Conservation (phyloP, 1,140 invertebrate genomes). For the Stegodyphus mimosarum region DNA sequence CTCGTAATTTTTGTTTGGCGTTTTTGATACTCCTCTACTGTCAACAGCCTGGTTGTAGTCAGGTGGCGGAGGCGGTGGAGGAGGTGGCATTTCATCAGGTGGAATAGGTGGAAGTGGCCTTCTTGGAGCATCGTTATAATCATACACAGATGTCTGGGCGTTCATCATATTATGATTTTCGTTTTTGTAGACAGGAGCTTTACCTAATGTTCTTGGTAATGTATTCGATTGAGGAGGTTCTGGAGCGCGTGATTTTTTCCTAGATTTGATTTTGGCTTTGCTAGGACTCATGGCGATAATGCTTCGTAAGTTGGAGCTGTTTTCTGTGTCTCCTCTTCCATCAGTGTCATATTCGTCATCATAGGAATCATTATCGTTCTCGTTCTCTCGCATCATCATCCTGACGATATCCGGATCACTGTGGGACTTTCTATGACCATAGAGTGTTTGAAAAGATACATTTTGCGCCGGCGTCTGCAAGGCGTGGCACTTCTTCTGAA, state of each 20-base stretch:
- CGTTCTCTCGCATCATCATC: slow-evolving; percentile 24
- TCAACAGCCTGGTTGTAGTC: slow-evolving; percentile 40
- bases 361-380: slow-evolving; percentile 6
- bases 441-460: slow-evolving; percentile 26
- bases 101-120: slow-evolving; percentile 50
- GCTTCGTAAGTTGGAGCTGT: slow-evolving; percentile 21
- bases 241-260: slow-evolving; percentile 48
- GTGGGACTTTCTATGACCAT: slow-evolving; percentile 49
- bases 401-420: slow-evolving; percentile 56
- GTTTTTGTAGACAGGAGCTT: background rate
- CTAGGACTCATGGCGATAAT: slow-evolving; percentile 55
- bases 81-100: slow-evolving; percentile 49
- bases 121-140: slow-evolving; percentile 28
- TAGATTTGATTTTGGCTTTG: slow-evolving; percentile 54
- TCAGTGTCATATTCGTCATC: slow-evolving; percentile 20
- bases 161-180: background rate
- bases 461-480: background rate
- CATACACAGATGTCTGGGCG: background rate
- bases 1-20: slow-evolving; percentile 27
- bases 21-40: background rate
- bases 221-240: slow-evolving; percentile 47
- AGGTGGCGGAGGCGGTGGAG: slow-evolving; percentile 46
- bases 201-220: slow-evolving; percentile 30
- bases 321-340: slow-evolving; percentile 2
- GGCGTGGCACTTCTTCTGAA: slow-evolving; percentile 23